Base-by-base conservation (phyloP, 2,888 invertebrate genomes). In the Vandiemenella viatica region DNA sequence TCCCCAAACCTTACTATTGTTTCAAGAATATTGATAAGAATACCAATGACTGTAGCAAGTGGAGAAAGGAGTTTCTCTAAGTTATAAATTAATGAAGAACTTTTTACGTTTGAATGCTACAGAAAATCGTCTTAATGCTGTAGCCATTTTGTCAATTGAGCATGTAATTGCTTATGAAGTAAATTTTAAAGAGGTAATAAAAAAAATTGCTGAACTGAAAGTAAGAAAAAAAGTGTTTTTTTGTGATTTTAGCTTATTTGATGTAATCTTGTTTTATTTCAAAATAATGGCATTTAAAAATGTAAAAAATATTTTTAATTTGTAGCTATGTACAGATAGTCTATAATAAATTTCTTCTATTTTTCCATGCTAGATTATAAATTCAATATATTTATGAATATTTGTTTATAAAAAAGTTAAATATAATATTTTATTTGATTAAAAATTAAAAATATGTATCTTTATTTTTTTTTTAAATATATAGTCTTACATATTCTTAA, bases 261-360 rank as follows among this genome's bases (percentile, higher is more conserved):
- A 38, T 38, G 38, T n/a, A n/a, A n/a, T n/a, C n/a, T n/a, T n/a
- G n/a, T 38, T 38, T 10, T 10, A 10, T 38, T 38, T 38, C 38
- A 38, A 38, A 38, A 38, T 38, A 38, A 38, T 38, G 38, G 38
- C 8, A 38, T 38, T 38, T 38, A n/a, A n/a, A n/a, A n/a, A n/a
- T n/a, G n/a, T n/a, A n/a, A n/a, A n/a, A n/a, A n/a, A n/a, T n/a
- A n/a, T n/a, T n/a, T n/a, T n/a, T n/a, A n/a, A n/a, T n/a, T n/a
- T n/a, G n/a, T n/a, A n/a, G n/a, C n/a, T n/a, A n/a, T n/a, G n/a
- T n/a, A n/a, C n/a, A n/a, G n/a, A n/a, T n/a, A n/a, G n/a, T n/a
- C n/a, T n/a, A 8, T 26, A 26, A 26, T 26, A 7, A 26, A 26
- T 26, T 26, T 26, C 26, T 26, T 8, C 13, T 26, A 13, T 26